phyloP scores from a whole-genome alignment of 2,888 invertebrate species.

The Eudemis profundana region DNA sequence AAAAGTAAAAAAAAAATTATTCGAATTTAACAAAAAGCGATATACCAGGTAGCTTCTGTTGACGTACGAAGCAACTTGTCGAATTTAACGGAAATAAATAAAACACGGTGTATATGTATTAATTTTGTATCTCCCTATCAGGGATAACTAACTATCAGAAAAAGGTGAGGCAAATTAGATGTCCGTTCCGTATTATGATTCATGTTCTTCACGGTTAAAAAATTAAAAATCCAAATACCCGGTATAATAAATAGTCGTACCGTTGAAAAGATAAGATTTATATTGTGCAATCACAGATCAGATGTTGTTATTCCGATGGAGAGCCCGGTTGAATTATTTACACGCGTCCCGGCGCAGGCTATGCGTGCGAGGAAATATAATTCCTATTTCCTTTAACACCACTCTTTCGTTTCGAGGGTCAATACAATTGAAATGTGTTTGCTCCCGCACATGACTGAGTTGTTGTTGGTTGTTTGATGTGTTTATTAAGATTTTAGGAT shows the following conservation, averaged over 20 bases:
- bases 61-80: too few species aligned
- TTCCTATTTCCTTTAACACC: slow-evolving; percentile 52
- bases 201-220: too few species aligned
- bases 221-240: too few species aligned
- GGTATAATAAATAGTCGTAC: slow-evolving; percentile 45
- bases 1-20: too few species aligned
- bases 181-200: too few species aligned
- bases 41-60: too few species aligned
- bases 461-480: slow-evolving; percentile 14
- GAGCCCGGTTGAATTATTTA: slow-evolving; percentile 81
- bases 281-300: slow-evolving; percentile 79
- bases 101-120: too few species aligned
- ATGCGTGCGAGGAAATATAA: slow-evolving; percentile 59
- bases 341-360: slow-evolving; percentile 56
- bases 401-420: slow-evolving; percentile 49
- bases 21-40: too few species aligned
- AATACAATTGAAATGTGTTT: slow-evolving; percentile 50
- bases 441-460: slow-evolving; percentile 37
- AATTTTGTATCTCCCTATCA: too few species aligned
- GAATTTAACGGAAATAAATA: too few species aligned
- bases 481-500: background rate
- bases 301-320: slow-evolving; percentile 80
- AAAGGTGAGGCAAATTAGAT: too few species aligned
- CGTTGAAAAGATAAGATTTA: slow-evolving; percentile 73
- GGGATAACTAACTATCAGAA: too few species aligned